A percentile compares a stretch with the other conserved stretches of the same genome.
Evolutionary conservation across 2,113 vertebrate species (phyloP).

Genomic region (Erythrocercus mccallii): DNA sequence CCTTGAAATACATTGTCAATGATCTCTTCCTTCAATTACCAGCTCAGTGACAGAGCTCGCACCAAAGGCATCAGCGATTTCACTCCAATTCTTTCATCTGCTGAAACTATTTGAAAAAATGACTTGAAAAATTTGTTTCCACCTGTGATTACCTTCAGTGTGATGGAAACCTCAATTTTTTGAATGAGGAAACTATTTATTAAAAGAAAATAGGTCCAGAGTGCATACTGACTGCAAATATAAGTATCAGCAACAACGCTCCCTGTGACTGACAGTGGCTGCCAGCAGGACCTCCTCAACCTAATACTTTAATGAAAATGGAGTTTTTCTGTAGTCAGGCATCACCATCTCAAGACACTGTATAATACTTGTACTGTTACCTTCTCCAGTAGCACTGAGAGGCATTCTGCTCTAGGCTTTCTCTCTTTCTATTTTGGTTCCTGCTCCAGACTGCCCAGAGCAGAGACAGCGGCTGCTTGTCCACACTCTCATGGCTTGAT

Average conservation of each 20-base stretch:
- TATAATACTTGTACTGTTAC: neutral
- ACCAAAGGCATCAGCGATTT: neutral
- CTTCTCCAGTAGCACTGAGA: neutral
- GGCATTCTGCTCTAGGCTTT: neutral
- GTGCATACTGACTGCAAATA: neutral
- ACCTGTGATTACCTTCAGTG: neutral
- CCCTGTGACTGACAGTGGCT: neutral
- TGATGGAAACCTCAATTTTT: neutral
- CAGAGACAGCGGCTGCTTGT: neutral
- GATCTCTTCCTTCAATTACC: neutral
- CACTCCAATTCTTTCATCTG: slow-evolving; percentile 21
- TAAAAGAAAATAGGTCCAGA: neutral
- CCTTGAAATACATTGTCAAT: neutral
- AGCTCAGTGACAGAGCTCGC: neutral
- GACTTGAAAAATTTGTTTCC: slow-evolving; percentile 30
- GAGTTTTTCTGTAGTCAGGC: neutral
- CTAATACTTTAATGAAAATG: neutral
- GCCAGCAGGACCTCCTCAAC: neutral
- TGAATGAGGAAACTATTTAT: neutral
- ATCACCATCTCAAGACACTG: neutral
- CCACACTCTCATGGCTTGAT: rapidly evolving
- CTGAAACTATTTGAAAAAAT: slow-evolving; percentile 39
- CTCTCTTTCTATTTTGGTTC: neutral
- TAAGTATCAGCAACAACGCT: rapidly evolving
- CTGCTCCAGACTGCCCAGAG: neutral